Evolutionary conservation across 2,888 invertebrate genomes (phyloP), one percentile per base, ranked within the genome.

Genomic region (Hirtodrosophila trivittata): DNA sequence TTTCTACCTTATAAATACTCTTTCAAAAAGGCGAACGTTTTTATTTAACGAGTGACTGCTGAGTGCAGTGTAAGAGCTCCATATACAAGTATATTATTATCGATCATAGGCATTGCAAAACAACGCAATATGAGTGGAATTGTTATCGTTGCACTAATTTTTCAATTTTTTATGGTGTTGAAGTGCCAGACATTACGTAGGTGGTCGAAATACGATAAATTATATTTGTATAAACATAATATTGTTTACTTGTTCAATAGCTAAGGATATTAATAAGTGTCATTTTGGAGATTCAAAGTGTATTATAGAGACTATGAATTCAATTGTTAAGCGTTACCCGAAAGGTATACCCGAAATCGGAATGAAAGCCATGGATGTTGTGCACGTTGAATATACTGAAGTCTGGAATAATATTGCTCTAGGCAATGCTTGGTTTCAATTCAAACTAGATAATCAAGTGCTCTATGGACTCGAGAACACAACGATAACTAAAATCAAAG

Each of bases 341-440:
- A 64, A 68, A 1, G 80, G 77, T 3, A 68, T 66, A 33, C 46
- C 77, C 1, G 71, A 68, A 18, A 68, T 80, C 6, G 77, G 81
- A 0, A 16, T 81, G 9, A 56, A 52, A 1, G 47, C 68, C 10
- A 56, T 7, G 3, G 25, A 0, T 8, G 12, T 0, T 69, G 57
- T 2, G 37, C 71, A 1, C 18, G 74, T 16, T 78, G 68, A 21
- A 7, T 37, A 72, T 13, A n/a, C 38, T 21, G 28, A 60, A 0
- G 4, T 74, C 0, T 58, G 56, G 50, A 66, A 66, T 26, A 60
- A 38, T 33, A 28, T 18, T 0, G n/a, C 33, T 4, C 1, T 16
- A 1, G 51, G 46, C 1, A 38, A 39, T 0, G 8, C 28, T 38
- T 58, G 55, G 60, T 51, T 60, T 35, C 6, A 46, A 1, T 69